These are phyloP conservation scores for Coracias cyanogaster DNA, from an alignment of 2,797 vertebrate species.

Conservation along the genomic window DNA sequence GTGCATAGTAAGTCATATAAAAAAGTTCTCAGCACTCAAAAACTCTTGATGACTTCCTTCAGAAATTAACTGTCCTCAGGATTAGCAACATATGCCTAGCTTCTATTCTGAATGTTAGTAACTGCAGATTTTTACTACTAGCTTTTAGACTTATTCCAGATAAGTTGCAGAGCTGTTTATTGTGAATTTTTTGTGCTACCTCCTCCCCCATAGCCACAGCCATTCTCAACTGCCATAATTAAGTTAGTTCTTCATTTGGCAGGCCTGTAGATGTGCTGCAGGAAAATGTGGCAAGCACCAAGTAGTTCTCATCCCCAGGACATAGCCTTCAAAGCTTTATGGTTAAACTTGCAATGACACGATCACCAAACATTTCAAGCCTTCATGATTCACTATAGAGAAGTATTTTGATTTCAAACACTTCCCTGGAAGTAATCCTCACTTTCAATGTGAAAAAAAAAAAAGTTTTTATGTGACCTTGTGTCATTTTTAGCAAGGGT, in stretches of 20 bases:
- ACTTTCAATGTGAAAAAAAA: not conserved
- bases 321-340: not conserved
- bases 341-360: not conserved
- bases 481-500: not conserved
- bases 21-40: not conserved
- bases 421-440: not conserved
- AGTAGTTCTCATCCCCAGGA: not conserved
- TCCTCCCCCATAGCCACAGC: not conserved
- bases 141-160: not conserved
- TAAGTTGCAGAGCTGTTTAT: not conserved
- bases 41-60: not conserved
- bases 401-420: not conserved
- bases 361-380: not conserved
- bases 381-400: not conserved
- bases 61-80: not conserved
- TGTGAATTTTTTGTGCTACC: not conserved
- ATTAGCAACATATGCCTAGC: not conserved
- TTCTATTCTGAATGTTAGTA: not conserved
- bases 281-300: not conserved
- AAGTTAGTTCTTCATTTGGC: constrained; percentile 8
- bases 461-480: not conserved
- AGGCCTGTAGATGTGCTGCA: not conserved
- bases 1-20: not conserved
- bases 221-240: constrained; percentile 1
- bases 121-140: not conserved